phyloP scores from a whole-genome alignment of 2,113 vertebrate genomes.

The Mustelus asterias region DNA sequence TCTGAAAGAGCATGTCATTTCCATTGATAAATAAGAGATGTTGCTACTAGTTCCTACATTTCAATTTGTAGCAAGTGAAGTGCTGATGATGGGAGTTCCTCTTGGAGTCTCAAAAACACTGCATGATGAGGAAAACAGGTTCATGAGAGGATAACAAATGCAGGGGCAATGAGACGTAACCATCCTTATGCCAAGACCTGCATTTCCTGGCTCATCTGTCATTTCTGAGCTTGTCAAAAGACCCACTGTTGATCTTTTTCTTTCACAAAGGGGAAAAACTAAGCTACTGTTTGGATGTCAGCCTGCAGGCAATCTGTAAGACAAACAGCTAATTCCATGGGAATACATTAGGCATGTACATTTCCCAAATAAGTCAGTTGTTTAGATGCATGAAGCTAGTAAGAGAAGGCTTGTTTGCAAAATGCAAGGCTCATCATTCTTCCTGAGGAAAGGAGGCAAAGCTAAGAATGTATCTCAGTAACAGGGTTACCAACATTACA shows the following conservation, averaged over 20 bases:
- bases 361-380: background rate
- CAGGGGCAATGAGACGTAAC: background rate
- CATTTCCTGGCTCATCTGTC: background rate
- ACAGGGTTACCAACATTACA: background rate
- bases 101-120: background rate
- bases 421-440: background rate
- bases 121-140: background rate
- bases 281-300: background rate
- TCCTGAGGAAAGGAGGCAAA: background rate
- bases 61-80: background rate
- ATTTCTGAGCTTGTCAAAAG: background rate
- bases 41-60: background rate
- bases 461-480: background rate
- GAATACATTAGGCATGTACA: background rate
- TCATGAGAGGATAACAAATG: background rate
- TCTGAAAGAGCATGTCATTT: background rate
- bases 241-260: background rate
- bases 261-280: background rate
- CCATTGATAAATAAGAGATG: background rate
- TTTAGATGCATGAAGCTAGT: background rate
- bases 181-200: background rate
- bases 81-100: background rate
- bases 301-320: background rate
- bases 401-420: background rate
- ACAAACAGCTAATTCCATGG: background rate